Conservation (phyloP, 2,797 vertebrate species). For the Numenius phaeopus region DNA sequence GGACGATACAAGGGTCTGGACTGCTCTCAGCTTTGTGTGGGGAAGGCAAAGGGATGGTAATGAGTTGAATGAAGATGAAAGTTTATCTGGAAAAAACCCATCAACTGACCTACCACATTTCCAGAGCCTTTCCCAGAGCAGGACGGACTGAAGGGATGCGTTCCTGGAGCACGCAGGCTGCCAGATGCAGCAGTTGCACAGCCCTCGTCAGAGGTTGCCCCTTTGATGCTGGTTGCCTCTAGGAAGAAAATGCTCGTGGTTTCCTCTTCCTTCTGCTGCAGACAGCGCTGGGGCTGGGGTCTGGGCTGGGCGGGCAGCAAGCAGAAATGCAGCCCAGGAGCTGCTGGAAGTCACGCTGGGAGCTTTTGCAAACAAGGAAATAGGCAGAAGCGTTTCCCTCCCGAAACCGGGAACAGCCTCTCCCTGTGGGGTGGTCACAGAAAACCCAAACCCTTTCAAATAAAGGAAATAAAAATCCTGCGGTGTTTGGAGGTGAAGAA, state of each 20-base stretch:
- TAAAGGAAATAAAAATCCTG: background rate
- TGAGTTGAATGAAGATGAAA: background rate
- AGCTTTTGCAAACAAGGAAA: background rate
- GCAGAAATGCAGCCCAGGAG: background rate
- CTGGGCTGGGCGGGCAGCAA: background rate
- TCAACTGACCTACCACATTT: background rate
- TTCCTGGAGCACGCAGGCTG: background rate
- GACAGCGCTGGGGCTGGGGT: background rate
- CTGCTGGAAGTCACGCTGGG: background rate
- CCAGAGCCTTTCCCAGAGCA: background rate
- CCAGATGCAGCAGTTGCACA: rapidly evolving
- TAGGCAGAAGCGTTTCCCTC: background rate
- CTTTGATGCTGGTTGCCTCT: background rate
- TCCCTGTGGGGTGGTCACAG: background rate
- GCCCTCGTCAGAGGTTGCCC: background rate
- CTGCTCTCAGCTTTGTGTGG: background rate
- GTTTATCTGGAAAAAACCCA: background rate
- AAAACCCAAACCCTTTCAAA: background rate
- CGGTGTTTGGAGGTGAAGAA: background rate
- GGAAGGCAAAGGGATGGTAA: background rate
- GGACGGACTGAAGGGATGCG: background rate
- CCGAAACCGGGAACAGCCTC: background rate
- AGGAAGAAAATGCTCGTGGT: background rate
- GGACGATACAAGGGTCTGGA: background rate
- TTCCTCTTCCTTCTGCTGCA: background rate